These are phyloP conservation scores for Musca vetustissima DNA, from an alignment of 1,140 invertebrate genomes.

Conservation along the genomic window DNA sequence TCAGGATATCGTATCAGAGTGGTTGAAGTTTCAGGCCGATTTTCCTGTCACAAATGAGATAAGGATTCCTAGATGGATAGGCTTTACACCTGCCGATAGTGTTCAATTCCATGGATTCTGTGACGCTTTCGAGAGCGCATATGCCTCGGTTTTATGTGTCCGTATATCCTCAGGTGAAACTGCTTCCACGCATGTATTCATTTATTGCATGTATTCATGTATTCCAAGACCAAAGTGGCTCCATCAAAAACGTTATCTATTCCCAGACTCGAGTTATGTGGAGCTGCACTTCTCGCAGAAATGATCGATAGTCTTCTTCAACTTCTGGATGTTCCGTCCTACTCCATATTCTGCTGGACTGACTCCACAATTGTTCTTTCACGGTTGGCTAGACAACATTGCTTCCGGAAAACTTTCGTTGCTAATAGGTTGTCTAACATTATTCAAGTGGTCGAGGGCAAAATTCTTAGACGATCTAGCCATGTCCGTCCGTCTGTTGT, in stretches of 20 bases:
- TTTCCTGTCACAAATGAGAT: too few species aligned
- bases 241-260: conserved; percentile 43
- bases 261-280: conserved; percentile 47
- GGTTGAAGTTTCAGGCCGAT: neutral
- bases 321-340: conserved; percentile 36
- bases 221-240: conserved; percentile 33
- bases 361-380: conserved; percentile 55
- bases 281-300: conserved; percentile 38
- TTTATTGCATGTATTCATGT: too few species aligned
- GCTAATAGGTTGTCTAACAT: conserved; percentile 53
- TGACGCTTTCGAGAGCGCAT: conserved; percentile 48
- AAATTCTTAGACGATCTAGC: conserved; percentile 56
- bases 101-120: conserved; percentile 42
- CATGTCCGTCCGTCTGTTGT: conserved; percentile 25
- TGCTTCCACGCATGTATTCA: neutral
- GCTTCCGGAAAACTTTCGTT: conserved; percentile 46
- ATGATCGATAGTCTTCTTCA: conserved; percentile 30
- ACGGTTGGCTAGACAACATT: conserved; percentile 43
- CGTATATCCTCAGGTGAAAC: conserved; percentile 26
- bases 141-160: conserved; percentile 48
- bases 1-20: neutral
- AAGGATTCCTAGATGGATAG: too few species aligned
- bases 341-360: conserved; percentile 47
- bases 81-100: conserved; percentile 24
- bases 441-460: conserved; percentile 33